phyloP scores from a whole-genome alignment of 2,888 invertebrate genomes.

The Blomia tropicalis region DNA sequence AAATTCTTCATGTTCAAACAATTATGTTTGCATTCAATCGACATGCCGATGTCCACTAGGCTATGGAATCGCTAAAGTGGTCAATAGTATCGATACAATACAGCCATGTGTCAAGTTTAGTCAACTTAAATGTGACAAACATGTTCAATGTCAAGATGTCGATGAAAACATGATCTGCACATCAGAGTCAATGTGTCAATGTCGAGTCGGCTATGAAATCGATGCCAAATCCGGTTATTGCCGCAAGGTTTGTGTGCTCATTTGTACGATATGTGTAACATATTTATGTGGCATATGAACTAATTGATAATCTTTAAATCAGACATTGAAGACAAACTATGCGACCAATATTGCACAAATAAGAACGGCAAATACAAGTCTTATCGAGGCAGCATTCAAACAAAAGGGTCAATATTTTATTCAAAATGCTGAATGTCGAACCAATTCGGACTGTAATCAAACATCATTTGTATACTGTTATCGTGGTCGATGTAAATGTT shows the following conservation, averaged over 20 bases:
- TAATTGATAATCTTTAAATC: no score
- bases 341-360: not conserved
- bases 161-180: slow-evolving; percentile 16
- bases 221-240: not conserved
- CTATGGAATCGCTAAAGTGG: not conserved
- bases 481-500: slow-evolving; percentile 12
- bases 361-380: no score
- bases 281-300: not conserved
- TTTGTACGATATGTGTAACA: no score
- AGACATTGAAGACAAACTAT: no score
- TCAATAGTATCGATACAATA: not conserved
- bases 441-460: not conserved
- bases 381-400: not conserved
- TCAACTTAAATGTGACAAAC: not conserved
- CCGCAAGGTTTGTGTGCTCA: not conserved
- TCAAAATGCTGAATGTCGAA: not conserved
- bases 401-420: not conserved
- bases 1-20: not conserved
- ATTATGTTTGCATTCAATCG: not conserved
- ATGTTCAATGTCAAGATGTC: slow-evolving; percentile 16
- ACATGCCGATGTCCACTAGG: slow-evolving; percentile 2
- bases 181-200: slow-evolving; percentile 14
- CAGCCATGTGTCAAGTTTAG: slow-evolving; percentile 11
- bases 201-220: not conserved
- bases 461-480: slow-evolving; percentile 17